phyloP scores from a whole-genome alignment of 2,113 vertebrate genomes.

The Callipepla squamata region DNA sequence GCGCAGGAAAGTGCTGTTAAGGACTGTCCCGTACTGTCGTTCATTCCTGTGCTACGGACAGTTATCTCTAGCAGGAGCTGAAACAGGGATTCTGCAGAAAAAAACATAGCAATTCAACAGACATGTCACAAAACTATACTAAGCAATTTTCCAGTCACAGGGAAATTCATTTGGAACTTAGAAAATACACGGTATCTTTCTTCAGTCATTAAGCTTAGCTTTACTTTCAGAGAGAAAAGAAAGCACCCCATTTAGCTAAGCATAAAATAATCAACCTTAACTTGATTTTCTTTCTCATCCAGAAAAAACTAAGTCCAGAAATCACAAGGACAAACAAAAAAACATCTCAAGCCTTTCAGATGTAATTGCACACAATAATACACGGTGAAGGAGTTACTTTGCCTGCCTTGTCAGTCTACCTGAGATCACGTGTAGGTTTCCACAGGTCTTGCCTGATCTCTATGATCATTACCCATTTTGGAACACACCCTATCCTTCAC shows the following conservation, averaged over 20 bases:
- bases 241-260: not conserved
- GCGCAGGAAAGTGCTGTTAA: conserved; percentile 96
- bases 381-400: not conserved
- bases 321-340: not conserved
- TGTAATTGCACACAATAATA: not conserved
- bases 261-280: not conserved
- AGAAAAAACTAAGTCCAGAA: not conserved
- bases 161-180: not conserved
- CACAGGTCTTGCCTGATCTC: not conserved
- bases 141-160: not conserved
- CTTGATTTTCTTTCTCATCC: not conserved
- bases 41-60: conserved; percentile 93
- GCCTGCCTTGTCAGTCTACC: not conserved
- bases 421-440: not conserved
- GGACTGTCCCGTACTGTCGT: conserved; percentile 94
- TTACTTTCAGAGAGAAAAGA: not conserved
- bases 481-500: not conserved
- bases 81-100: conserved; percentile 91
- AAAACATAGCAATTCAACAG: conserved; percentile 52
- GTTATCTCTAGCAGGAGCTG: conserved; percentile 97
- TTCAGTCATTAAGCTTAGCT: not conserved
- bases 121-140: not conserved
- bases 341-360: not conserved
- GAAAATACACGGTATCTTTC: not conserved
- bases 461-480: not conserved